These are phyloP conservation scores for Patella ulyssiponensis DNA, from an alignment of 2,888 invertebrate species.

Conservation along the genomic window DNA sequence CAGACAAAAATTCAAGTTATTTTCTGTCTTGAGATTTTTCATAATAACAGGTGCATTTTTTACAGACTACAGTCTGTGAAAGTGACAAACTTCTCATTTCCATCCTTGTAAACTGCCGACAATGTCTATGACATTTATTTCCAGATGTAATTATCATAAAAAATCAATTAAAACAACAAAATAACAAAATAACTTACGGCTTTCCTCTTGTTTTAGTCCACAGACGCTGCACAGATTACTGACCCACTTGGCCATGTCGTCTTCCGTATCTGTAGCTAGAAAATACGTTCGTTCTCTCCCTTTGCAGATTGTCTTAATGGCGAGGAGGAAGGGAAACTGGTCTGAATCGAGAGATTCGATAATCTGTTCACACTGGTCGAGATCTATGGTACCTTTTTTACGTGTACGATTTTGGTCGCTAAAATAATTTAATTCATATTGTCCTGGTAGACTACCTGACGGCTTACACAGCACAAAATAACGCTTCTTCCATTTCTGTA, in stretches of 20 bases:
- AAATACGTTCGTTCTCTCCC: constrained; percentile 86
- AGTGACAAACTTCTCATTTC: background rate
- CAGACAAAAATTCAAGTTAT: no score
- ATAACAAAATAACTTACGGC: constrained; percentile 43
- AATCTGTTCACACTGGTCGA: constrained; percentile 97
- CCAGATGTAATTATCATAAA: background rate
- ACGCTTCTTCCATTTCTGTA: constrained; percentile 92
- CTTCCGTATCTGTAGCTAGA: constrained; percentile 90
- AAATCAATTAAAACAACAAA: background rate
- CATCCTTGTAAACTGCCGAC: background rate
- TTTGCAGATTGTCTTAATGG: constrained; percentile 66
- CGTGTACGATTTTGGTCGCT: constrained; percentile 77
- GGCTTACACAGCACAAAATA: constrained; percentile 91
- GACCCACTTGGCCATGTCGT: constrained; percentile 96
- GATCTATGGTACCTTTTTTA: constrained; percentile 78
- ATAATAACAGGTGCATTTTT: no score
- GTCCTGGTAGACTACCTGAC: constrained; percentile 92
- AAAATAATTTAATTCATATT: constrained; percentile 94
- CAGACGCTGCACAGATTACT: constrained; percentile 94
- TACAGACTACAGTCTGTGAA: background rate
- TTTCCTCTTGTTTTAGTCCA: constrained; percentile 74
- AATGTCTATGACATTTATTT: no score
- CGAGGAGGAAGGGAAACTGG: constrained; percentile 62
- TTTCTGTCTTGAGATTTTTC: no score
- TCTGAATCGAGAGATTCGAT: constrained; percentile 67